Conservation (phyloP, 53 echinoderm and acorn worm species). For the Holothuria scabra region DNA sequence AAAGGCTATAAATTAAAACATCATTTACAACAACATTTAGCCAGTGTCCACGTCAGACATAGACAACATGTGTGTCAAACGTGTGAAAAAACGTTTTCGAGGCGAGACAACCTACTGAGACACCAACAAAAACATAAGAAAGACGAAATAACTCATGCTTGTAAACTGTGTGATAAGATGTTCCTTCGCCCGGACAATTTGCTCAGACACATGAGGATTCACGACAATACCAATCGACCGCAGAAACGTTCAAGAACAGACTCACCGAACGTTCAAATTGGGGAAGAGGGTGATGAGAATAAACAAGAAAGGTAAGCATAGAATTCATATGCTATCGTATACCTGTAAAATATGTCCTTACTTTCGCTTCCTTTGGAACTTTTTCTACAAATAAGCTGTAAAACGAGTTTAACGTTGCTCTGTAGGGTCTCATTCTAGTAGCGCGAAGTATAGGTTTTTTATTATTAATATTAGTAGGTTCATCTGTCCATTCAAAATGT, state of each 20-base stretch:
- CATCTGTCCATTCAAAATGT: too few relatives aligned
- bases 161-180: background rate
- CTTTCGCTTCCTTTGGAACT: too few relatives aligned
- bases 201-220: conserved; percentile 7
- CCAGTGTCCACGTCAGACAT: background rate
- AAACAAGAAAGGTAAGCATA: too few relatives aligned
- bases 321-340: too few relatives aligned
- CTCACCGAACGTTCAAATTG: too few relatives aligned
- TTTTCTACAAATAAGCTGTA: too few relatives aligned
- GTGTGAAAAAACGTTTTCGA: background rate
- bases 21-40: background rate
- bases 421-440: too few relatives aligned
- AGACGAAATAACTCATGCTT: background rate
- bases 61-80: background rate
- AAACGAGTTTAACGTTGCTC: too few relatives aligned
- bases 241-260: background rate
- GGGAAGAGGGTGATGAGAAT: too few relatives aligned
- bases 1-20: background rate
- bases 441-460: too few relatives aligned
- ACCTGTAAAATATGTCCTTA: too few relatives aligned
- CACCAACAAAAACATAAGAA: background rate
- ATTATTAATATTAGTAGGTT: too few relatives aligned
- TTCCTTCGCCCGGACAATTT: background rate
- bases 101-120: background rate
- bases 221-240: background rate